Percentiles rank a stretch among this genome's conserved stretches.
phyloP scores from a whole-genome alignment of 1,140 invertebrate genomes.

The Meloidogyne chitwoodi region DNA sequence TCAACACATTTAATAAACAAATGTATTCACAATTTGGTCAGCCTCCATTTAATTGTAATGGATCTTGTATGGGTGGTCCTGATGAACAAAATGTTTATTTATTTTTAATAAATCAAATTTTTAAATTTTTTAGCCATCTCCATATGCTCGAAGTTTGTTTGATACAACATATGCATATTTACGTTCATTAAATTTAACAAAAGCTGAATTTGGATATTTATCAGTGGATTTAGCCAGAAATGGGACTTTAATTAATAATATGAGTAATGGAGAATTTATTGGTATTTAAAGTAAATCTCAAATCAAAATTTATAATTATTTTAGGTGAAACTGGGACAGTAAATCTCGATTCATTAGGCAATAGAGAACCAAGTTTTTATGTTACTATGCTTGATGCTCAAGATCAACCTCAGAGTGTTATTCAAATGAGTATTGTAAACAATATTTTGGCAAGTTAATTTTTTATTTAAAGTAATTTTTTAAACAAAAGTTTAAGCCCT shows the following conservation, averaged over 20 bases:
- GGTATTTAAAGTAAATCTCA: not conserved
- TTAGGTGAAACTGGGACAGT: conserved; percentile 37
- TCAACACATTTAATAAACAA: conserved; percentile 28
- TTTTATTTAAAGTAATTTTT: not conserved
- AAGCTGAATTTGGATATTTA: conserved; percentile 1
- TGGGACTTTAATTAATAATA: conserved; percentile 10
- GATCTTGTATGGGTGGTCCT: conserved; percentile 32
- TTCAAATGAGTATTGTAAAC: conserved; percentile 3
- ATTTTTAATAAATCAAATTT: not conserved
- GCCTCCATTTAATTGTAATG: conserved; percentile 33
- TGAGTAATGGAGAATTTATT: conserved; percentile 11
- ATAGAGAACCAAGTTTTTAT: conserved; percentile 35
- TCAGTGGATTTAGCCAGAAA: conserved; percentile 9
- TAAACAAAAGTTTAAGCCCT: not conserved
- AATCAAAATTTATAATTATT: conserved; percentile 6
- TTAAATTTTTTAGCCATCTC: conserved; percentile 23
- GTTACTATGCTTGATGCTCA: conserved; percentile 13
- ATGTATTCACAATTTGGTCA: conserved; percentile 22
- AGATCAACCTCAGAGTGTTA: conserved; percentile 14
- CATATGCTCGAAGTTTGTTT: conserved; percentile 30
- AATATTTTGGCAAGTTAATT: conserved; percentile 19
- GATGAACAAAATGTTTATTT: conserved; percentile 19
- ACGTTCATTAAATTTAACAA: conserved; percentile 29
- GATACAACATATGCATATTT: conserved; percentile 35
- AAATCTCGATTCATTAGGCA: conserved; percentile 32